Evolutionary conservation across 37 sponge, comb jelly and placozoan genomes (phyloP), one percentile per base, ranked within the genome.

Genomic region (Dysidea cf. avara): DNA sequence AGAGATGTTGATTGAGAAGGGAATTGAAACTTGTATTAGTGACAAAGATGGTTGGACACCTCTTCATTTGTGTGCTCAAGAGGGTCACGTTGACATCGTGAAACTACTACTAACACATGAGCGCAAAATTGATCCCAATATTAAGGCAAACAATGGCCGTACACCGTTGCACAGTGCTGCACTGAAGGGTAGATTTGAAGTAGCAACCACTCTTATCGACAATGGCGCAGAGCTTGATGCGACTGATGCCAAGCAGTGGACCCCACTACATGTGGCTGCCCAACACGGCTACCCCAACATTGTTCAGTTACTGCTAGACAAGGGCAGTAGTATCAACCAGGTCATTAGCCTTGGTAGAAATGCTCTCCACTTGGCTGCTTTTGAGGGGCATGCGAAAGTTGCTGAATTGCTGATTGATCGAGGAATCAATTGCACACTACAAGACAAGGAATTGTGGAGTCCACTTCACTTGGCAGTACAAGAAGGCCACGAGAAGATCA

Each of bases 11-110:
- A 72, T 90, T 49, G 56, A 80, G 61, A 69, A 74, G 38, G 21
- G 80, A 21, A 30, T 86, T 25, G 80, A 65, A 22, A 0, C 17
- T 6, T 16, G 37, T 13, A 39, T 26, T n/a, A 21, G 7, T n/a
- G 90, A 90, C 60, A 90, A 84, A 40, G 90, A 90, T 60, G 80
- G 81, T 18, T 90, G 90, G 90, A 90, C 90, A 6, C 90, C 85
- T 32, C 85, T 90, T 38, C 90, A 90, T 56, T 70, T 90, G n/a
- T 78, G 83, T 31, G 71, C 85, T 20, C 90, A 90, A 40, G 90
- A 90, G 75, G 85, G 85, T 0, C 90, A 90, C 56, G 59, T 80
- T 1, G 78, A 84, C 20, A 84, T 90, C 21, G 90, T 84, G 7
- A 32, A 12, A 4, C 70, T 67, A 51, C 68, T 90, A 53, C 43